Conservation (phyloP, 2,888 invertebrate genomes). For the Choreutis nemorana region DNA sequence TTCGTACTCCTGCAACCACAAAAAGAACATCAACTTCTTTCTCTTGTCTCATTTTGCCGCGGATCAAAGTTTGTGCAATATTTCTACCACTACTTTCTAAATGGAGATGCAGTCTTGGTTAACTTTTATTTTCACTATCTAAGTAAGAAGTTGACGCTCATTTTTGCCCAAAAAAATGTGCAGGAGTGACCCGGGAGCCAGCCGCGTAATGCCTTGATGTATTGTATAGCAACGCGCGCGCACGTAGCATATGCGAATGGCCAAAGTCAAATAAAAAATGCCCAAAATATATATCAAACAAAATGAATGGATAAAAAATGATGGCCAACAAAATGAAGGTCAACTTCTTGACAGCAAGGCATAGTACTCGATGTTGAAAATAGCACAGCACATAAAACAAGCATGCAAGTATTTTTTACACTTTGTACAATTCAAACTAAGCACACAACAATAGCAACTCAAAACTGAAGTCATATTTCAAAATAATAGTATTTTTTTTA, state of each 20-base stretch:
- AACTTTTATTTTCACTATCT: slow-evolving; percentile 53
- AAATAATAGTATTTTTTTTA: too few species aligned
- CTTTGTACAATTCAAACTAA: too few species aligned
- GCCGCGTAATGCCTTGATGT: slow-evolving; percentile 57
- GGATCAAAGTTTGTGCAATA: slow-evolving; percentile 57
- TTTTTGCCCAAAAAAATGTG: slow-evolving; percentile 75
- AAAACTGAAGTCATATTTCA: too few species aligned
- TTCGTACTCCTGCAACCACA: slow-evolving; percentile 92
- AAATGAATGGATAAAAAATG: slow-evolving; percentile 73
- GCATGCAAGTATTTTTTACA: too few species aligned
- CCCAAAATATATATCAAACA: slow-evolving; percentile 62
- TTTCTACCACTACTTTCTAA: slow-evolving; percentile 63
- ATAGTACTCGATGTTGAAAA: slow-evolving; percentile 56
- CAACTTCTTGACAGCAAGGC: slow-evolving; percentile 90
- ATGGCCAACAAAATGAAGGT: slow-evolving; percentile 93
- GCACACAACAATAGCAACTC: too few species aligned
- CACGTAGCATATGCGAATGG: slow-evolving; percentile 52
- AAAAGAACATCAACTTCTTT: slow-evolving; percentile 90
- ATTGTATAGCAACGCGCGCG: slow-evolving; percentile 51
- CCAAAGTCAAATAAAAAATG: slow-evolving; percentile 51
- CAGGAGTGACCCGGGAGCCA: slow-evolving; percentile 63
- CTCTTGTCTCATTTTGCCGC: slow-evolving; percentile 46
- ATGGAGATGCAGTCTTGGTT: slow-evolving; percentile 58
- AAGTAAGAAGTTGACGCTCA: slow-evolving; percentile 87
- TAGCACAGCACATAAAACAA: slow-evolving; percentile 60